phyloP scores from a whole-genome alignment of 2,888 invertebrate genomes.

The Xylota sylvarum region DNA sequence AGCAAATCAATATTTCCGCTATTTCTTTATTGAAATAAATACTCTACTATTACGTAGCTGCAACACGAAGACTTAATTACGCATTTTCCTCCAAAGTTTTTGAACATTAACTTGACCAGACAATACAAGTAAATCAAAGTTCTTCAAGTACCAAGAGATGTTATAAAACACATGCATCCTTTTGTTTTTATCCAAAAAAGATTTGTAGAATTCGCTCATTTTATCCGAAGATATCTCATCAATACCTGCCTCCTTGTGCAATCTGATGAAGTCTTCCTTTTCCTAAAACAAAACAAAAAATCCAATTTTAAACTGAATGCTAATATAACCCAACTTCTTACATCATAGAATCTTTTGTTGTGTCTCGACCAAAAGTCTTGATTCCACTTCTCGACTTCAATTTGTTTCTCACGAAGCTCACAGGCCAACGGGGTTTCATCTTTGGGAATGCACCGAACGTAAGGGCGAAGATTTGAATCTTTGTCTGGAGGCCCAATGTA shows the following conservation, averaged over 20 bases:
- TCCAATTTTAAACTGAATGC: neutral
- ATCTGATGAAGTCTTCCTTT: slow-evolving; percentile 87
- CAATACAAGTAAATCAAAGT: slow-evolving; percentile 88
- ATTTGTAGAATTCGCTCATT: slow-evolving; percentile 95
- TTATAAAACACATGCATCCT: slow-evolving; percentile 91
- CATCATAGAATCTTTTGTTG: slow-evolving; percentile 91
- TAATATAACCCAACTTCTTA: slow-evolving; percentile 80
- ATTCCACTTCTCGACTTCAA: slow-evolving; percentile 93
- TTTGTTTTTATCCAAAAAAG: slow-evolving; percentile 93
- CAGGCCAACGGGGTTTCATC: slow-evolving; percentile 89
- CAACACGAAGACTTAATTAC: slow-evolving; percentile 12
- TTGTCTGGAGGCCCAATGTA: slow-evolving; percentile 89
- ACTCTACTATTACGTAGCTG: neutral
- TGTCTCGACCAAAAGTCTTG: slow-evolving; percentile 93
- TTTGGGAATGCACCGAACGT: slow-evolving; percentile 88
- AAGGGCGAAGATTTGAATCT: slow-evolving; percentile 91
- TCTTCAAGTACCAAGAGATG: slow-evolving; percentile 93
- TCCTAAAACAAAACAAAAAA: slow-evolving; percentile 84
- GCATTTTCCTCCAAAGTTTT: slow-evolving; percentile 75
- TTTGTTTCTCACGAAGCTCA: slow-evolving; percentile 87
- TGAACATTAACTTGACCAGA: slow-evolving; percentile 87
- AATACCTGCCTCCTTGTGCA: slow-evolving; percentile 85
- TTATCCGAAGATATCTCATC: slow-evolving; percentile 90
- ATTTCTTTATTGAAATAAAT: neutral
- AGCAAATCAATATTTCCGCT: too few relatives aligned